Evolutionary conservation across 2,113 vertebrate genomes (phyloP).

Genomic region (Circaetus gallicus): DNA sequence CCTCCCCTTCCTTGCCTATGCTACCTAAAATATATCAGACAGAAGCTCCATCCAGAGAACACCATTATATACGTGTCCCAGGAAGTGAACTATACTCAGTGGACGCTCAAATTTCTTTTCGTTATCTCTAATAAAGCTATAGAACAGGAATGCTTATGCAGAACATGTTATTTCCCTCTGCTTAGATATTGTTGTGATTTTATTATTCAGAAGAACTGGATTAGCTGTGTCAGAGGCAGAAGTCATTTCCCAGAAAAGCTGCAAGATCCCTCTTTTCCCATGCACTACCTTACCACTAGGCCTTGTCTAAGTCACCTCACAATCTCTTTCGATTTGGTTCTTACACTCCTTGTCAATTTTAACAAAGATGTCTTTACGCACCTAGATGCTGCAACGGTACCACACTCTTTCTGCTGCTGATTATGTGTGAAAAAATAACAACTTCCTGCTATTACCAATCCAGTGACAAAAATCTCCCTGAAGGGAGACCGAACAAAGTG

Average conservation of each 20-base stretch:
- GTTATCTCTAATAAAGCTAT: neutral
- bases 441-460: conserved; percentile 3
- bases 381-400: neutral
- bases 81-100: neutral
- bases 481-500: neutral
- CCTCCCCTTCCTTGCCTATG: neutral
- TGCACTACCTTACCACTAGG: neutral
- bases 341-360: neutral
- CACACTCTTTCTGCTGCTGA: neutral
- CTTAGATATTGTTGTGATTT: neutral
- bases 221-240: neutral
- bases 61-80: neutral
- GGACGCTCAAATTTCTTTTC: neutral
- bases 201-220: neutral
- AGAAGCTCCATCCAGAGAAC: neutral
- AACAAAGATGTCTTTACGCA: neutral
- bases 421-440: conserved; percentile 26
- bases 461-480: neutral
- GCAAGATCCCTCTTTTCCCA: neutral
- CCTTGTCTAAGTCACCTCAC: neutral
- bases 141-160: neutral
- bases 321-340: neutral
- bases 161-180: neutral
- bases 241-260: neutral
- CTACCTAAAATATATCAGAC: neutral